Percentiles rank a stretch among this genome's conserved stretches.
Conservation (phyloP, 2,797 vertebrate species). For the Trachurus trachurus region DNA sequence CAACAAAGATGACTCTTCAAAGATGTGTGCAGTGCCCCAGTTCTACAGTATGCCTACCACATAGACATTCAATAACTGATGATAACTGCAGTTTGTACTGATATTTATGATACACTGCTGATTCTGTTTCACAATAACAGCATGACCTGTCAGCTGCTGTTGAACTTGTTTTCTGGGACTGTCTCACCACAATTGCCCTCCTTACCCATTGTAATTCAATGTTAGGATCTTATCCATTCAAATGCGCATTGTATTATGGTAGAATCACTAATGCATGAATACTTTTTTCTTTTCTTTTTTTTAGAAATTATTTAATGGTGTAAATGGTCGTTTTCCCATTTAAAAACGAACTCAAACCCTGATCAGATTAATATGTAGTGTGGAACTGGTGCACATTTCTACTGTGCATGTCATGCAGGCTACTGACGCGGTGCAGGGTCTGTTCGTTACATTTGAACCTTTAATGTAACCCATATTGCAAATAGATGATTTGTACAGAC, state of each 20-base stretch:
- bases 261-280: not conserved
- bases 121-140: too few species aligned
- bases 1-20: not conserved
- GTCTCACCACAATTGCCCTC: not conserved
- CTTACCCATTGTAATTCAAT: not conserved
- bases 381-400: not conserved
- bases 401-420: not conserved
- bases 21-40: not conserved
- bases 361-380: not conserved
- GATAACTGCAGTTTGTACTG: too few species aligned
- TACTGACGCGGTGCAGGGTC: not conserved
- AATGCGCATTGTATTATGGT: conserved; percentile 1
- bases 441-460: not conserved
- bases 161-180: not conserved
- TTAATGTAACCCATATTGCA: not conserved
- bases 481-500: not conserved
- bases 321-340: not conserved
- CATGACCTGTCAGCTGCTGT: too few species aligned
- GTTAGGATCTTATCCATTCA: not conserved
- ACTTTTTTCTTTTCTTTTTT: too few species aligned
- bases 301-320: too few species aligned
- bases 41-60: not conserved
- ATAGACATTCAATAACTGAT: not conserved
- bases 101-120: not conserved
- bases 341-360: not conserved